These are phyloP conservation scores for Anthonomus grandis DNA, from an alignment of 1,140 invertebrate genomes.

Conservation along the genomic window DNA sequence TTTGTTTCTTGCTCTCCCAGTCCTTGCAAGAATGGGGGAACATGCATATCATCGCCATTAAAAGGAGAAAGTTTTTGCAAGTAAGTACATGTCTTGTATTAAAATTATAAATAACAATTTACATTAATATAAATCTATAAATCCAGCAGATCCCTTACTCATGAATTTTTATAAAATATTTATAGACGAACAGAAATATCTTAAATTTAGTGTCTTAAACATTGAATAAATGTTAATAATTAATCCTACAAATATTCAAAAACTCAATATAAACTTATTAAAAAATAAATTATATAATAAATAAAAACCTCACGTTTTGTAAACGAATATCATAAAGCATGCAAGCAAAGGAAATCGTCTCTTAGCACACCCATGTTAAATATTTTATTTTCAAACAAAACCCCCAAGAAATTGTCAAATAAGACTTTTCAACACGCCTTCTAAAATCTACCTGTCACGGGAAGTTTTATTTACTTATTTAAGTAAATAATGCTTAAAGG, in stretches of 20 bases:
- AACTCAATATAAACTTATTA: conserved; percentile 2
- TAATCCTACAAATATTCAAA: too few species aligned
- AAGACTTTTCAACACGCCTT: not conserved
- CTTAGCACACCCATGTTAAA: conserved; percentile 16
- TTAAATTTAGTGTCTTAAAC: too few species aligned
- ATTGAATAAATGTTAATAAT: too few species aligned
- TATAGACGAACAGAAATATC: not conserved
- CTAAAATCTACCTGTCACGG: conserved; percentile 17
- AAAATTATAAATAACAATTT: too few species aligned
- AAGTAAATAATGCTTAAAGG: not conserved
- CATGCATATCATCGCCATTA: conserved; percentile 65
- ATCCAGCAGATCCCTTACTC: too few species aligned
- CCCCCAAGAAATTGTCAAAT: not conserved
- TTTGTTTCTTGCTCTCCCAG: conserved; percentile 82
- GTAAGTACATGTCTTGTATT: conserved; percentile 68
- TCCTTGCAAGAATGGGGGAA: conserved; percentile 79
- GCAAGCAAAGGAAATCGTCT: conserved; percentile 16
- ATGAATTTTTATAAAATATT: not conserved
- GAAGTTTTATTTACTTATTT: conserved; percentile 10
- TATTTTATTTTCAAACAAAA: conserved; percentile 13
- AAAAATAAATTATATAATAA: too few species aligned
- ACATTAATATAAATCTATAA: too few species aligned
- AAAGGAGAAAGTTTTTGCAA: conserved; percentile 77
- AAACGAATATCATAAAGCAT: conserved; percentile 6
- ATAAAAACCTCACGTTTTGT: conserved; percentile 3